Evolutionary conservation across 2,797 vertebrate genomes (phyloP).

Genomic region (Acropternis orthonyx): DNA sequence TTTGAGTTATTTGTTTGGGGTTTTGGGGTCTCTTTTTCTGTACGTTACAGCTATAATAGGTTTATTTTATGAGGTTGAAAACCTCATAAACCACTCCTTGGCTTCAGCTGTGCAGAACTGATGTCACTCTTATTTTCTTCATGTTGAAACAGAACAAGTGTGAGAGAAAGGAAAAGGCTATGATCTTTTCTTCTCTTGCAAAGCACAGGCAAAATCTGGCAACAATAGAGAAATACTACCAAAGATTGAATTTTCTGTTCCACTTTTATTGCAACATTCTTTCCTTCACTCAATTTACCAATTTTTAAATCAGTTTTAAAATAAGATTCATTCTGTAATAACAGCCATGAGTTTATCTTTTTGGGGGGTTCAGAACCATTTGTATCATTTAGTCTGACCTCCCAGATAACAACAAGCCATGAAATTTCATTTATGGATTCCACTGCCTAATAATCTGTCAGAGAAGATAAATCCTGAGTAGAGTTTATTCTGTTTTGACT

Average conservation of each 20-base stretch:
- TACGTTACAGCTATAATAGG: neutral
- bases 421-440: neutral
- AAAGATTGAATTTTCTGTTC: neutral
- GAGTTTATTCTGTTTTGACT: slow-evolving; percentile 5
- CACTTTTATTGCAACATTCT: neutral
- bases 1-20: neutral
- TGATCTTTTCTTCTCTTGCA: neutral
- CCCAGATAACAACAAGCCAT: neutral
- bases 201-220: neutral
- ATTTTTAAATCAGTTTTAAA: neutral
- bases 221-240: neutral
- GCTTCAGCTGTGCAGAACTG: neutral
- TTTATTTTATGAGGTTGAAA: neutral
- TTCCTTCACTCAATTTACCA: neutral
- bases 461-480: neutral
- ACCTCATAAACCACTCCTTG: neutral
- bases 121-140: neutral
- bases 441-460: neutral
- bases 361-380: neutral
- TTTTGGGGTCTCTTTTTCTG: too few species aligned
- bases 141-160: neutral
- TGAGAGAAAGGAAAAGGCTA: neutral
- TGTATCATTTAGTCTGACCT: neutral
- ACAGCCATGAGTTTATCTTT: neutral
- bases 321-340: neutral